Base-by-base conservation (phyloP, 1,140 invertebrate genomes). In the Hyposmocoma kahamanoa region DNA sequence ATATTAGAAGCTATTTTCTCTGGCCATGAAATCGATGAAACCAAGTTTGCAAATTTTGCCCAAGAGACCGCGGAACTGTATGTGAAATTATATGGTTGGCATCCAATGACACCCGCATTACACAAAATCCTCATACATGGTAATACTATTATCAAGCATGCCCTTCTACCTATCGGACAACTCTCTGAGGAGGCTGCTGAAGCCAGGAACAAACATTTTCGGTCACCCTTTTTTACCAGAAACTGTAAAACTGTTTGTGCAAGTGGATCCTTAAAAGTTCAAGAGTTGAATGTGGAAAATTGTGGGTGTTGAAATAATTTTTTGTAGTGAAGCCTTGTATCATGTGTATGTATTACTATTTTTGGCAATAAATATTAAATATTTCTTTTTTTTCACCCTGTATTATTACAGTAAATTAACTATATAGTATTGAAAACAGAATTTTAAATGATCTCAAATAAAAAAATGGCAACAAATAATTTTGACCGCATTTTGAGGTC, bases 91-190 rank as follows among this genome's bases (percentile, higher is more conserved):
- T 68, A 74, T 48, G 13, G 38, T n/a, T 72, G 75, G 73, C 55
- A 62, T 42, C 3, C 64, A 1, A 81, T 82, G 71, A 62, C 69
- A 8, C 59, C 67, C 2, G 72, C 64, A 11, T 24, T 81, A 24
- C 76, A 81, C 41, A 81, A 82, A 67, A 65, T 79, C 38, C 42
- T 81, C 36, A 36, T 67, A 6, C 69, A 78, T 61, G 55, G 60
- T 5, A 1, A 45, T 34, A 47, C 56, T 22, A 47, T 67, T n/a
- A 70, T 79, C 17, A 44, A 46, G 42, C 20, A 53, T 28, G 53
- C 59, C 9, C 32, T 57, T 1, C 18, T 66, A 19, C 59, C 54
- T 39, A 62, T 71, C 19, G 55, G 69, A 5, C 58, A 61, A 47
- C 53, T 71, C 10, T 59, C 52, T 11, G 54, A 61, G 53, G 55